phyloP scores from a whole-genome alignment of 92 coral and sea anemone genomes.

The Palythoa grandiflora region DNA sequence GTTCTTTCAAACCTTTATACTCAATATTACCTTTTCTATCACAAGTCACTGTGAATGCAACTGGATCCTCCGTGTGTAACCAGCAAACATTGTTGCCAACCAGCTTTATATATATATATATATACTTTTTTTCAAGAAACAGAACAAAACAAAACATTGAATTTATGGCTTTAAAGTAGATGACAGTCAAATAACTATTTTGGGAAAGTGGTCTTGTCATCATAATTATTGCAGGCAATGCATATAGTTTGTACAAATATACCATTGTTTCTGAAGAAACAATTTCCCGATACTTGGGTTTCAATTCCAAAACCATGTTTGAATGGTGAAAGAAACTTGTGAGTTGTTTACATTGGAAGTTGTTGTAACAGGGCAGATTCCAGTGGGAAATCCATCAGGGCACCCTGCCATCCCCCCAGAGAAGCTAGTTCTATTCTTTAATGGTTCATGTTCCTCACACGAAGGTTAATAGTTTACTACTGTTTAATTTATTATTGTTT shows the following conservation, averaged over 20 bases:
- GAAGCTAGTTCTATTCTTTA: too few relatives aligned
- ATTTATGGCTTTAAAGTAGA: neutral
- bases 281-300: conserved; percentile 38
- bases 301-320: conserved; percentile 41
- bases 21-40: too few relatives aligned
- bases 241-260: conserved; percentile 27
- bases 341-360: conserved; percentile 60
- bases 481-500: neutral
- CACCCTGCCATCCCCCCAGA: neutral
- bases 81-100: too few relatives aligned
- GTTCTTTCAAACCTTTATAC: too few relatives aligned
- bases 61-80: too few relatives aligned
- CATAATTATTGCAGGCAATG: conserved; percentile 35
- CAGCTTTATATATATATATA: too few relatives aligned
- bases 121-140: too few relatives aligned
- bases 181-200: conserved; percentile 5
- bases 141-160: too few relatives aligned
- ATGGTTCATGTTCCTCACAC: too few relatives aligned
- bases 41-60: too few relatives aligned
- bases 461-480: neutral
- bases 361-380: too few relatives aligned
- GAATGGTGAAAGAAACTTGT: conserved; percentile 52
- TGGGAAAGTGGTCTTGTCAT: conserved; percentile 4
- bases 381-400: too few relatives aligned
- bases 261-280: conserved; percentile 44